Conservation (phyloP, 2,797 vertebrate species). For the Brachymystax lenok region DNA sequence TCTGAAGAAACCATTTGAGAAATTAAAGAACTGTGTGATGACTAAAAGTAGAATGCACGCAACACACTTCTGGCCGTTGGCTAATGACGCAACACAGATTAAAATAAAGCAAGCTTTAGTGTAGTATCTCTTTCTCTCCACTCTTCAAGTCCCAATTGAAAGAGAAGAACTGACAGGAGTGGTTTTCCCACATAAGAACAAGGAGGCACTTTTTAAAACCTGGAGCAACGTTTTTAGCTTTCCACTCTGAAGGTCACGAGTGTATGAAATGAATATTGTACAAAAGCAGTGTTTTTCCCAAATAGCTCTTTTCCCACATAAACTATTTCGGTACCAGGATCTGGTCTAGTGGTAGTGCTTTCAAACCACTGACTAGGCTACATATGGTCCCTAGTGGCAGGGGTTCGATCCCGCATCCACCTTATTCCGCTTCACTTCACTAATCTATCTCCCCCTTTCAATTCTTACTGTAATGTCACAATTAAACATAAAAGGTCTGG, state of each 20-base stretch:
- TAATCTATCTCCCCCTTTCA: too few species aligned
- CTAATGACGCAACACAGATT: slow-evolving; percentile 64
- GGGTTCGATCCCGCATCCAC: too few species aligned
- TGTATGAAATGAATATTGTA: neutral
- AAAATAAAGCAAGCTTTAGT: slow-evolving; percentile 44
- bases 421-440: too few species aligned
- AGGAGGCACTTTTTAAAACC: neutral
- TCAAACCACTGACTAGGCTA: too few species aligned
- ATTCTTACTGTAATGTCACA: too few species aligned
- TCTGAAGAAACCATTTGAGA: neutral
- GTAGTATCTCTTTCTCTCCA: slow-evolving; percentile 35
- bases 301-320: neutral
- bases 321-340: neutral
- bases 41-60: slow-evolving; percentile 50
- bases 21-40: slow-evolving; percentile 42
- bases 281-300: neutral
- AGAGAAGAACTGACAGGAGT: neutral
- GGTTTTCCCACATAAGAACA: neutral
- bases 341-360: too few species aligned
- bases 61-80: slow-evolving; percentile 50
- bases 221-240: too few species aligned
- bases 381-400: too few species aligned
- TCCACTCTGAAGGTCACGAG: neutral
- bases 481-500: too few species aligned
- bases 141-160: neutral